Evolutionary conservation across 2,888 invertebrate species (phyloP), one percentile per base, ranked within the genome.

Genomic region (Rhamnusium bicolor): DNA sequence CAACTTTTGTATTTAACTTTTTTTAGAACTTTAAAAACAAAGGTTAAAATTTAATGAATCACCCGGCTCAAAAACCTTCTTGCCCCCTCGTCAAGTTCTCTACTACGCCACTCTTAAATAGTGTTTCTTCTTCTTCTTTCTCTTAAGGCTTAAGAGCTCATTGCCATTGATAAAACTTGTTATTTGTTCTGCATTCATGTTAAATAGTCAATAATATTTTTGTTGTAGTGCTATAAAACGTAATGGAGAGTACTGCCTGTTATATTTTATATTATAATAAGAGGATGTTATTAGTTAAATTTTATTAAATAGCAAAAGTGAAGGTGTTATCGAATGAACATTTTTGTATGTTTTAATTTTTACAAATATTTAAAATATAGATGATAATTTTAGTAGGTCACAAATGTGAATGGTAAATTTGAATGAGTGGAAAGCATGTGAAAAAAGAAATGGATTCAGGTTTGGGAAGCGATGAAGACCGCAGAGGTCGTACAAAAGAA

Each of bases 401-500:
- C 77, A 73, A 73, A 77, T 71, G 71, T 73, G 72, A 73, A 63
- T 49, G 58, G 46, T 56, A 61, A 51, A 66, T 63, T 69, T 70
- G 54, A 58, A 81, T 81, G 81, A 81, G 78, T 78, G 78, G 75
- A 73, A 79, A 82, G 76, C 74, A 81, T 81, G 80, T 82, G 62
- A 81, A 79, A 71, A 76, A 69, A 71, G 82, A 80, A 60, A 88
- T 88, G 88, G 88, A 88, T 83, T 88, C 88, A 32, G 87, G 88
- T 73, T 78, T 88, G 78, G 88, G 88, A 19, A 88, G 88, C 78
- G 88, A 88, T 76, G 88, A 88, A 80, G 87, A 87, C 80, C 85
- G 86, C 53, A 74, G 80, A n/a, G 79, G 84, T 60, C 84, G 86
- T 62, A 87, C 87, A 27, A 87, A 88, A 79, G 87, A 87, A 76